phyloP scores from a whole-genome alignment of 1,140 invertebrate genomes.

The Scaptomyza graminum region DNA sequence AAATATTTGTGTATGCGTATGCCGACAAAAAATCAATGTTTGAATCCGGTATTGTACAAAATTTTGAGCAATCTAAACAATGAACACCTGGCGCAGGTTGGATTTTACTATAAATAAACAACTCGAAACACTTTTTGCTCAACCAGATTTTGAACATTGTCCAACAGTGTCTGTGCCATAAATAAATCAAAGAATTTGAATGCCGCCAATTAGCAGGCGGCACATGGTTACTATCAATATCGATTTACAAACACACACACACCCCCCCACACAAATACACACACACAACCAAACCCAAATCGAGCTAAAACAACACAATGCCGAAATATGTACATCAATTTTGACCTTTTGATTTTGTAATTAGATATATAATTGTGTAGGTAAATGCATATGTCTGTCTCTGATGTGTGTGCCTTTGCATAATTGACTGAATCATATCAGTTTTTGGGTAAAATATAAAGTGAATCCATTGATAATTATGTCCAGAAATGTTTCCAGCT shows the following conservation, averaged over 20 bases:
- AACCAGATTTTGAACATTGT: constrained; percentile 22
- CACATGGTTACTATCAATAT: constrained; percentile 55
- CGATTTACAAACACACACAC: constrained; percentile 46
- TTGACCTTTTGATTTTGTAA: constrained; percentile 17
- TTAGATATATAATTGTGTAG: background rate
- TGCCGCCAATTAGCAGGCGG: constrained; percentile 61
- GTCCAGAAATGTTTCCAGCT: too few relatives aligned
- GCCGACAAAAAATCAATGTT: constrained; percentile 21
- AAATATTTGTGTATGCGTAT: constrained; percentile 2
- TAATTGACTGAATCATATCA: background rate
- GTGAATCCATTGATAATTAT: too few relatives aligned
- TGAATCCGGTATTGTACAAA: background rate
- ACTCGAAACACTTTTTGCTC: background rate
- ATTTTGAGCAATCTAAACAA: constrained; percentile 34
- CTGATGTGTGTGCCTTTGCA: constrained; percentile 11
- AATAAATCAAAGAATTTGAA: constrained; percentile 71
- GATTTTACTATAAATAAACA: constrained; percentile 40
- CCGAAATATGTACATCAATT: constrained; percentile 38
- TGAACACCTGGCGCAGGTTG: constrained; percentile 22
- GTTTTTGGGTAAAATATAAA: too few relatives aligned
- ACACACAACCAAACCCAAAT: constrained; percentile 4
- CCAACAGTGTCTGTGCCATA: constrained; percentile 43
- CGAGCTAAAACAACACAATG: background rate
- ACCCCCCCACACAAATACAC: background rate
- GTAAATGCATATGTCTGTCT: background rate